These are phyloP conservation scores for Eurystomus glaucurus DNA, from an alignment of 2,797 vertebrate species.

Conservation along the genomic window DNA sequence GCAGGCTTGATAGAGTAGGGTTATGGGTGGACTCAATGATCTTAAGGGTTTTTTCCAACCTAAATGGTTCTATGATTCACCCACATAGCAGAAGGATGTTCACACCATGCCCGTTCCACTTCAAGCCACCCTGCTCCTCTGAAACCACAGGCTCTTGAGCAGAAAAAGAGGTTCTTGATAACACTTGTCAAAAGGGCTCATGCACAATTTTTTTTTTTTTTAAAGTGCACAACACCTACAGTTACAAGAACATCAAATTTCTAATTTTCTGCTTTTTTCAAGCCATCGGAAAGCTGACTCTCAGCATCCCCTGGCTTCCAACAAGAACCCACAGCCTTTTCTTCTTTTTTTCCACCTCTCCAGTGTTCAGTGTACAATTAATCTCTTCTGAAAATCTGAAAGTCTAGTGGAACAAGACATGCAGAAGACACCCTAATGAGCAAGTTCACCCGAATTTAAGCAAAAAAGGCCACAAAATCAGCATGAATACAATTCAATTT, in stretches of 20 bases:
- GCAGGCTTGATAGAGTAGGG: too few species aligned
- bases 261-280: background rate
- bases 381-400: background rate
- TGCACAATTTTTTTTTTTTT: background rate
- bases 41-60: too few species aligned
- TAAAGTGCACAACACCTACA: background rate
- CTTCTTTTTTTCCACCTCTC: accelerated
- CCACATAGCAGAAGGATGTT: background rate
- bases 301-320: background rate
- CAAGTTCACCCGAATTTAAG: background rate
- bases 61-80: background rate
- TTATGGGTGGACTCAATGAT: too few species aligned
- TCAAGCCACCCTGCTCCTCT: accelerated
- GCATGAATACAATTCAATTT: accelerated
- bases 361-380: background rate
- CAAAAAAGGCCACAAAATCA: background rate
- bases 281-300: background rate
- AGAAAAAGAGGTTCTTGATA: background rate
- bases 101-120: accelerated
- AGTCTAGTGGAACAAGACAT: background rate
- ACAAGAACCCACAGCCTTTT: background rate
- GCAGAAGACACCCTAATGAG: background rate
- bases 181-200: background rate
- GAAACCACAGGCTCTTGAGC: background rate
- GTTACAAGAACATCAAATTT: background rate